These are phyloP conservation scores for Carassius gibelio DNA, from an alignment of 2,113 vertebrate species.

Conservation along the genomic window DNA sequence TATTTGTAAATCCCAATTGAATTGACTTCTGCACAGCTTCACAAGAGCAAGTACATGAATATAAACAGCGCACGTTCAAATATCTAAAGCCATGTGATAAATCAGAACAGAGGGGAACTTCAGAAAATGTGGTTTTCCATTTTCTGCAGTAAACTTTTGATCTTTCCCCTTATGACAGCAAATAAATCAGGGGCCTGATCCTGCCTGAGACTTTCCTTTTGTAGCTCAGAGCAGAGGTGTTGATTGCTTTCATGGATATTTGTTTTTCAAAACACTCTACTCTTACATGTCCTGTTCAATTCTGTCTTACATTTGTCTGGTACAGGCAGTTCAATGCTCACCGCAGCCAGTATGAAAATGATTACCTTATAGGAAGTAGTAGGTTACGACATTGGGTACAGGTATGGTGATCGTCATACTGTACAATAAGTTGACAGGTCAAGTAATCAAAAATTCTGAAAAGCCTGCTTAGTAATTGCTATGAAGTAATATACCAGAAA, in stretches of 20 bases:
- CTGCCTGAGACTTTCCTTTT: not conserved
- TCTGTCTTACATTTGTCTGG: slow-evolving; percentile 19
- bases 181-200: not conserved
- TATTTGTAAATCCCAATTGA: slow-evolving; percentile 22
- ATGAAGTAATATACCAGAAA: not conserved
- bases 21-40: not conserved
- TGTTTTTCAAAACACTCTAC: slow-evolving; percentile 31
- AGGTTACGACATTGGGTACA: not conserved
- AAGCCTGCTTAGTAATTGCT: not conserved
- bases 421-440: not conserved
- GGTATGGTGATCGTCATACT: not conserved
- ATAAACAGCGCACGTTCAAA: not conserved
- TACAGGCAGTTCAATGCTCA: not conserved
- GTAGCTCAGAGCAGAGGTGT: slow-evolving; percentile 7
- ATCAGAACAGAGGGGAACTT: not conserved
- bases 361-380: not conserved
- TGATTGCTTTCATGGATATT: slow-evolving; percentile 42
- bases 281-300: slow-evolving; percentile 45
- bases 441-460: slow-evolving; percentile 4
- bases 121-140: not conserved
- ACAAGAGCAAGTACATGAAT: slow-evolving; percentile 11
- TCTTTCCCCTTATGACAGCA: not conserved
- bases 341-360: not conserved
- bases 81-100: not conserved
- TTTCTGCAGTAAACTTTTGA: not conserved